Conservation (phyloP, 2,888 invertebrate species). For the Dicyrtoma fusca region DNA sequence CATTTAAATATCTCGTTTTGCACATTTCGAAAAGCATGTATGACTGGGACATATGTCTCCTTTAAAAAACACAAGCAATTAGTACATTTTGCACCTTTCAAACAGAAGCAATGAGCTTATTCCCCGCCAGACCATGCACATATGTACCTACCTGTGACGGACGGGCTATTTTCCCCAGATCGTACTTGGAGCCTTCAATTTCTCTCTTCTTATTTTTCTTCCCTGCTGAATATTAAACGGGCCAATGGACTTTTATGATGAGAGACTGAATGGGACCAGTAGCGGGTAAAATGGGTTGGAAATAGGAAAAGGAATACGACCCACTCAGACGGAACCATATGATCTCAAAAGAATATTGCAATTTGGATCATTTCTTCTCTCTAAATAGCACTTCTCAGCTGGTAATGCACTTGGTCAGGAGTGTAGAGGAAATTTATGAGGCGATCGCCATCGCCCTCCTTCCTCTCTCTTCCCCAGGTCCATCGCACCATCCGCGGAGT, state of each 20-base stretch:
- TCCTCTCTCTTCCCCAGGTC: neutral
- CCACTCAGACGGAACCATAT: constrained; percentile 21
- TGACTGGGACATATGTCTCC: no score
- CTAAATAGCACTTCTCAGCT: constrained; percentile 39
- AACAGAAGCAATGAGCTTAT: no score
- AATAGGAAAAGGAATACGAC: neutral
- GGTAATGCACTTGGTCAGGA: constrained; percentile 42
- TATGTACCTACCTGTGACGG: no score
- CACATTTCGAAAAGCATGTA: no score
- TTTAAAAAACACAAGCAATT: no score
- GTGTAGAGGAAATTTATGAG: constrained; percentile 42
- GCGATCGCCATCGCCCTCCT: constrained; percentile 24
- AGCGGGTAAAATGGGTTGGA: constrained; percentile 6
- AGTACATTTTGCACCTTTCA: no score
- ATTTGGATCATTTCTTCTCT: constrained; percentile 39
- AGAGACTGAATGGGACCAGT: constrained; percentile 8
- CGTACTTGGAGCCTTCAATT: neutral
- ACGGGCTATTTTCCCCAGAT: no score
- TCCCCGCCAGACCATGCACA: no score
- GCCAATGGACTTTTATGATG: constrained; percentile 38
- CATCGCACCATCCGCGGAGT: neutral
- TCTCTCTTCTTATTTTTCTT: constrained; percentile 7
- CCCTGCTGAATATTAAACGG: constrained; percentile 46
- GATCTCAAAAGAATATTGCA: constrained; percentile 27
- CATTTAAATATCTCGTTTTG: no score